Conservation (phyloP, 2,888 invertebrate species). For the Diaprepes abbreviatus region DNA sequence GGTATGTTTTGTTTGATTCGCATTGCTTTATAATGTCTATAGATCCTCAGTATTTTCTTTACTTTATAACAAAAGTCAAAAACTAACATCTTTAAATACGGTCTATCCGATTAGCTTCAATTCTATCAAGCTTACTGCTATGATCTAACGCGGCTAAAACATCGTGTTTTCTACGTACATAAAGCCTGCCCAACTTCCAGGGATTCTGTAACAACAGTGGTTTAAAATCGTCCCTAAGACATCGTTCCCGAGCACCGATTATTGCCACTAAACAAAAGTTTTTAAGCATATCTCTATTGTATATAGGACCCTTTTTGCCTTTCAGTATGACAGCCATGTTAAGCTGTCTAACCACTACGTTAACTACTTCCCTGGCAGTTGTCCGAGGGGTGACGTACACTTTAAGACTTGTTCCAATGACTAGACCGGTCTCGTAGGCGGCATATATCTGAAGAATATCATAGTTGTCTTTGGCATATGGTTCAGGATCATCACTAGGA, state of each 20-base stretch:
- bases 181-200: constrained; percentile 94
- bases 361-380: constrained; percentile 94
- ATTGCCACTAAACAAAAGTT: constrained; percentile 97
- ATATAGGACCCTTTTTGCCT: constrained; percentile 88
- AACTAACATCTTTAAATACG: constrained; percentile 34
- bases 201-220: constrained; percentile 94
- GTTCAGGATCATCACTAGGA: constrained; percentile 56
- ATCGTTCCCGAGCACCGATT: constrained; percentile 94
- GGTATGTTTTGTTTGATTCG: too few species aligned
- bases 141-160: constrained; percentile 90
- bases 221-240: constrained; percentile 93
- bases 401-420: constrained; percentile 92
- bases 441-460: constrained; percentile 85
- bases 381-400: constrained; percentile 94
- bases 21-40: too few species aligned
- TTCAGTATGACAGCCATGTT: constrained; percentile 93
- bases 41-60: constrained; percentile 4
- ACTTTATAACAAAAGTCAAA: constrained; percentile 14
- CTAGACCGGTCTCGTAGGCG: constrained; percentile 95
- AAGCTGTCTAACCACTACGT: constrained; percentile 94
- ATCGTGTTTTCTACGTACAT: constrained; percentile 92
- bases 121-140: constrained; percentile 77
- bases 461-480: constrained; percentile 60
- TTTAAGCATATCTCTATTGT: constrained; percentile 84
- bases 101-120: constrained; percentile 42